phyloP scores from a whole-genome alignment of 2,888 invertebrate genomes.

The Caprella mutica region DNA sequence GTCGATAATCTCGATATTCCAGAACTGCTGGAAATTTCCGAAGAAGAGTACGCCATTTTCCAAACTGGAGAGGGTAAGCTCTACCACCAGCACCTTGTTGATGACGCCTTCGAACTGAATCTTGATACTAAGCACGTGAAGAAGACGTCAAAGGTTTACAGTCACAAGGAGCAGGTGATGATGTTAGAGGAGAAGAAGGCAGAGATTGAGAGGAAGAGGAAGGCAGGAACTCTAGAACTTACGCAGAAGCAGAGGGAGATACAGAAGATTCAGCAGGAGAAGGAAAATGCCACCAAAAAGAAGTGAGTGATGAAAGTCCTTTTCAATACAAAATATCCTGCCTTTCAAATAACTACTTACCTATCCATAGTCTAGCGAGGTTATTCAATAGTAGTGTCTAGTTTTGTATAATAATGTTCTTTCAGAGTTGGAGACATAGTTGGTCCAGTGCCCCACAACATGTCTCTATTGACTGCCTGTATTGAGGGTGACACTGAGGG shows the following conservation, averaged over 20 bases:
- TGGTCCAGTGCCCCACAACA: slow-evolving; percentile 45
- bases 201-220: slow-evolving; percentile 78
- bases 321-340: too few relatives aligned
- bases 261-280: slow-evolving; percentile 69
- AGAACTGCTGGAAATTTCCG: slow-evolving; percentile 57
- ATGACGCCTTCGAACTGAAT: slow-evolving; percentile 40
- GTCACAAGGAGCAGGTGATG: slow-evolving; percentile 73
- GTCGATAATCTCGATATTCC: slow-evolving; percentile 48
- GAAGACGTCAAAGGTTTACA: slow-evolving; percentile 90
- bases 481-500: slow-evolving; percentile 19
- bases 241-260: slow-evolving; percentile 87
- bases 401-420: not conserved
- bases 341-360: too few relatives aligned
- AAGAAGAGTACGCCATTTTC: slow-evolving; percentile 67
- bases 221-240: slow-evolving; percentile 61
- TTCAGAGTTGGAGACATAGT: slow-evolving; percentile 66
- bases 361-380: too few relatives aligned
- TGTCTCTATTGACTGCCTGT: slow-evolving; percentile 21
- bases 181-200: slow-evolving; percentile 76
- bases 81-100: slow-evolving; percentile 73
- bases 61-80: slow-evolving; percentile 78
- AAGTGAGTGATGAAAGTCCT: slow-evolving; percentile 12
- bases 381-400: too few relatives aligned
- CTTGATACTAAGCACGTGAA: slow-evolving; percentile 56
- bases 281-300: slow-evolving; percentile 48